phyloP scores from a whole-genome alignment of 2,888 invertebrate genomes.

The Lepetodrilus schrolli region DNA sequence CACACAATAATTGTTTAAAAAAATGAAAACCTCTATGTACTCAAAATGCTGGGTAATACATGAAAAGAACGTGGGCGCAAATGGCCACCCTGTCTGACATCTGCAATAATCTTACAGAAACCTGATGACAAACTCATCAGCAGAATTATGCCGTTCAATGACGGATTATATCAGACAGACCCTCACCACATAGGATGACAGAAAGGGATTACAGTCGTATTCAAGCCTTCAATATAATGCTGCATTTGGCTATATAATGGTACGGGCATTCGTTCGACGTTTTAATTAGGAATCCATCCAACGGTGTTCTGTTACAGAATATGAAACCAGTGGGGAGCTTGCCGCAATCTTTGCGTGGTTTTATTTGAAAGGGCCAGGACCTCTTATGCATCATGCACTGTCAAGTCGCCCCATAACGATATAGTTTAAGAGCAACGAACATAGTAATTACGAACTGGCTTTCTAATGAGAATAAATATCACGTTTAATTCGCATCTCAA shows the following conservation, averaged over 20 bases:
- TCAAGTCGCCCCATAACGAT: not conserved
- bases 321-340: slow-evolving; percentile 3
- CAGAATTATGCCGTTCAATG: slow-evolving; percentile 16
- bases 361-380: slow-evolving; percentile 6
- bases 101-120: not conserved
- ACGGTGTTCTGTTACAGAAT: slow-evolving; percentile 12
- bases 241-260: slow-evolving; percentile 18
- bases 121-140: slow-evolving; percentile 27
- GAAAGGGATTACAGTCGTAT: slow-evolving; percentile 18
- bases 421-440: no score
- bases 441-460: no score
- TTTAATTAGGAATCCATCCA: slow-evolving; percentile 8
- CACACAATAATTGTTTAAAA: no score
- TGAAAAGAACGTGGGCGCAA: not conserved
- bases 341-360: not conserved
- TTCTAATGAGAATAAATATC: no score
- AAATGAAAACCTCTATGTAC: no score
- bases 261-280: not conserved
- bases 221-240: slow-evolving; percentile 1
- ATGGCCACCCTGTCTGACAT: not conserved
- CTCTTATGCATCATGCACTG: not conserved
- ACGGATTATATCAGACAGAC: slow-evolving; percentile 21
- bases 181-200: slow-evolving; percentile 2
- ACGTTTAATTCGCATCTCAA: no score
- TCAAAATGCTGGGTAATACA: not conserved